Percentiles rank a stretch among this genome's conserved stretches.
These are phyloP conservation scores for Athalia cordata DNA, from an alignment of 2,888 invertebrate genomes.

Conservation along the genomic window DNA sequence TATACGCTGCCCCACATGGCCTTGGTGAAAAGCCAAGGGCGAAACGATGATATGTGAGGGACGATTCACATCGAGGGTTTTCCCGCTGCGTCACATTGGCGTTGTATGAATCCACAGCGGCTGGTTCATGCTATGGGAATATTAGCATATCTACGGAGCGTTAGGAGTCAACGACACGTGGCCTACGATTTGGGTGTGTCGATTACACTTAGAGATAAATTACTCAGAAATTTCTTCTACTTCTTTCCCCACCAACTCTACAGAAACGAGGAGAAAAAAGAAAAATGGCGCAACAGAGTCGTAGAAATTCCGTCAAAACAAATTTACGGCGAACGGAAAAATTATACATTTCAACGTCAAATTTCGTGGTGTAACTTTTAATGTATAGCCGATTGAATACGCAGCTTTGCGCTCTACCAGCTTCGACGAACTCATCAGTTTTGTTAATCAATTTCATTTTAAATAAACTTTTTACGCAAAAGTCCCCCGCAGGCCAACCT, in stretches of 20 bases:
- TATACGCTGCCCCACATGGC: not conserved
- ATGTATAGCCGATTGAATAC: not conserved
- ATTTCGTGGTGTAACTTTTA: not conserved
- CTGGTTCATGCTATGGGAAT: not conserved
- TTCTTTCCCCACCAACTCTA: not conserved
- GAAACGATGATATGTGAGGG: constrained; percentile 18
- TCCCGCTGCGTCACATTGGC: constrained; percentile 20
- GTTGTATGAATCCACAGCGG: not conserved
- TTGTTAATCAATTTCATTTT: constrained; percentile 41
- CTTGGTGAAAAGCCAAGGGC: not conserved
- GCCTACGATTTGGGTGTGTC: constrained; percentile 26
- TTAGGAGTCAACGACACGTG: constrained; percentile 36
- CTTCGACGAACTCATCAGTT: not conserved
- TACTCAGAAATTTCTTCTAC: not conserved
- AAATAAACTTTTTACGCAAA: constrained; percentile 29
- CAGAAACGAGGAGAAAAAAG: not conserved
- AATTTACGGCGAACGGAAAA: not conserved
- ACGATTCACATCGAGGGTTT: constrained; percentile 26
- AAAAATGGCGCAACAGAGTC: not conserved
- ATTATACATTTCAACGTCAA: not conserved
- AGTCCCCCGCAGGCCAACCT: constrained; percentile 5
- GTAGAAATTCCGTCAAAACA: not conserved
- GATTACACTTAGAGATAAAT: constrained; percentile 9
- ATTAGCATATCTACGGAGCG: constrained; percentile 38
- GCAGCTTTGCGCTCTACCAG: not conserved